Evolutionary conservation across 1,140 invertebrate genomes (phyloP).

Genomic region (Cyrtorhinus lividipennis): DNA sequence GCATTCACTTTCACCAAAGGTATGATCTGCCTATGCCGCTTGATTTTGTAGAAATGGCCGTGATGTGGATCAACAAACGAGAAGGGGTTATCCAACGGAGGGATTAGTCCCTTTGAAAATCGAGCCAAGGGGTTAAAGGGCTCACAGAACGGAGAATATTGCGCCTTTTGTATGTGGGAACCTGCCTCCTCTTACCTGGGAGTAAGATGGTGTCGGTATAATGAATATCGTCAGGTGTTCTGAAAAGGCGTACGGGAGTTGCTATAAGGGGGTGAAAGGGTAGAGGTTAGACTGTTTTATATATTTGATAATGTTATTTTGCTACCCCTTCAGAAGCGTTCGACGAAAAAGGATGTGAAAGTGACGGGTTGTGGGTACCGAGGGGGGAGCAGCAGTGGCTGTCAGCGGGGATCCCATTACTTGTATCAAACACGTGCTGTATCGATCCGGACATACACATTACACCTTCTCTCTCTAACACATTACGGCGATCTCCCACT

Average conservation of each 20-base stretch:
- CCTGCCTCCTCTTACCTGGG: too few species aligned
- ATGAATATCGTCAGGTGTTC: neutral
- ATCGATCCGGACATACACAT: constrained; percentile 9
- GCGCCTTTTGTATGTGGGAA: too few species aligned
- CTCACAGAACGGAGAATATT: too few species aligned
- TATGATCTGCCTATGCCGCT: too few species aligned
- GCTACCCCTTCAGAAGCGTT: neutral
- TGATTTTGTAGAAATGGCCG: too few species aligned
- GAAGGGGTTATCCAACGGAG: too few species aligned
- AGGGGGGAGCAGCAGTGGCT: neutral
- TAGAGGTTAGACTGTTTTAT: neutral
- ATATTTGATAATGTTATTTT: constrained; percentile 5
- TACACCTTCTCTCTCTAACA: constrained; percentile 3
- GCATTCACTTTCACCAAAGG: too few species aligned
- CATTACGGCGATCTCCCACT: too few species aligned
- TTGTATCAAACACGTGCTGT: constrained; percentile 9
- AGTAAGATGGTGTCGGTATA: neutral
- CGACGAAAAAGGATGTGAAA: neutral
- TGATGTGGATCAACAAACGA: too few species aligned
- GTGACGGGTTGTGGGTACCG: neutral
- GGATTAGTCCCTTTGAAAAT: too few species aligned
- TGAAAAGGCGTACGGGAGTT: neutral
- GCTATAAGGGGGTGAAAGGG: neutral
- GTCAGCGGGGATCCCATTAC: constrained; percentile 8
- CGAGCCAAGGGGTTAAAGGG: too few species aligned